phyloP scores from a whole-genome alignment of 2,888 invertebrate genomes.

The Andrena camellia region DNA sequence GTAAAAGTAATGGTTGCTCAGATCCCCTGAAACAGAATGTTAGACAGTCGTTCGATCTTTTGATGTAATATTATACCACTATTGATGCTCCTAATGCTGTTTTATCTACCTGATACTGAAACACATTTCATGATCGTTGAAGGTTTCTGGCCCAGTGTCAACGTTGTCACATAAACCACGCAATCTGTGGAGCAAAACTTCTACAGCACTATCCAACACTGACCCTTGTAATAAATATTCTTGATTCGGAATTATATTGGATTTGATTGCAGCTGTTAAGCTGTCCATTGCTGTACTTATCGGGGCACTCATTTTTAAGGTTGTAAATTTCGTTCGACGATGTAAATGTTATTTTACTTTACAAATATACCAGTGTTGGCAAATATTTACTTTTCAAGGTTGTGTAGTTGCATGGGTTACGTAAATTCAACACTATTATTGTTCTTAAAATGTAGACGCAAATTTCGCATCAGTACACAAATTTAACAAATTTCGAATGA shows the following conservation, averaged over 20 bases:
- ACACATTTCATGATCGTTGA: conserved; percentile 97
- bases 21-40: conserved; percentile 73
- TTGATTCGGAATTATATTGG: conserved; percentile 96
- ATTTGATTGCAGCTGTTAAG: conserved; percentile 91
- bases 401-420: background rate
- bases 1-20: conserved; percentile 88
- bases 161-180: conserved; percentile 97
- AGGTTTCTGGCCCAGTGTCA: conserved; percentile 95
- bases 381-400: background rate
- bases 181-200: conserved; percentile 93
- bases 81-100: background rate
- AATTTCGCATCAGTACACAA: background rate
- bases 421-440: no score
- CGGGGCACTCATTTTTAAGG: conserved; percentile 83
- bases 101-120: conserved; percentile 88
- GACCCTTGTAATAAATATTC: conserved; percentile 98
- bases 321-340: background rate
- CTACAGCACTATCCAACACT: conserved; percentile 95
- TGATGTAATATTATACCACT: background rate
- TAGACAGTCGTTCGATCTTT: background rate
- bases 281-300: conserved; percentile 91
- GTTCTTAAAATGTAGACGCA: background rate
- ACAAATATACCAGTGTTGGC: background rate
- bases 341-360: background rate
- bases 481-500: background rate